Conservation (phyloP, 2,113 vertebrate species). For the Eurypyga helias region DNA sequence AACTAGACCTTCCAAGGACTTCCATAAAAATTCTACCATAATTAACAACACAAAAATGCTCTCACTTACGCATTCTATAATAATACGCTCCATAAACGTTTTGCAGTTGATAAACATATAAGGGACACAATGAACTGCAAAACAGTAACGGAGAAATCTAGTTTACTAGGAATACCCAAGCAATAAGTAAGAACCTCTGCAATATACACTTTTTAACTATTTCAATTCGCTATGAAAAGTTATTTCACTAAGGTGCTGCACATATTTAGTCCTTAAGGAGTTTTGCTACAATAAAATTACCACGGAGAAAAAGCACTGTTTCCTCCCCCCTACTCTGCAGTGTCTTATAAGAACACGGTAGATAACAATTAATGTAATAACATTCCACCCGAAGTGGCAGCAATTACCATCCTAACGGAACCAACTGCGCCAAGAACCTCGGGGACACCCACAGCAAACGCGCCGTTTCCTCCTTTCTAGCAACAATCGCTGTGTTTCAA, state of each 20-base stretch:
- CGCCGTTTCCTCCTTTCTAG: neutral
- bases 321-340: fast-evolving
- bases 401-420: neutral
- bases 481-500: neutral
- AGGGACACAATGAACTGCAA: neutral
- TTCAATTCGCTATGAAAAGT: fast-evolving
- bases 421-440: neutral
- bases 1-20: neutral
- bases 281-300: too few relatives aligned
- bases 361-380: neutral
- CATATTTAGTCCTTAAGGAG: fast-evolving
- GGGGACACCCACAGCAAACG: neutral
- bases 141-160: neutral
- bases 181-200: neutral
- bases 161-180: fast-evolving
- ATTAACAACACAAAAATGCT: neutral
- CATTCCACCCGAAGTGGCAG: neutral
- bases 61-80: fast-evolving
- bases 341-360: fast-evolving
- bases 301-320: neutral
- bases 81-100: fast-evolving
- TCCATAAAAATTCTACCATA: neutral
- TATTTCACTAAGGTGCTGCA: neutral
- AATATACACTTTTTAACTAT: fast-evolving
- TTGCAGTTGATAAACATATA: neutral